phyloP scores from a whole-genome alignment of 2,888 invertebrate genomes.

The Thysanoteuthis rhombus region DNA sequence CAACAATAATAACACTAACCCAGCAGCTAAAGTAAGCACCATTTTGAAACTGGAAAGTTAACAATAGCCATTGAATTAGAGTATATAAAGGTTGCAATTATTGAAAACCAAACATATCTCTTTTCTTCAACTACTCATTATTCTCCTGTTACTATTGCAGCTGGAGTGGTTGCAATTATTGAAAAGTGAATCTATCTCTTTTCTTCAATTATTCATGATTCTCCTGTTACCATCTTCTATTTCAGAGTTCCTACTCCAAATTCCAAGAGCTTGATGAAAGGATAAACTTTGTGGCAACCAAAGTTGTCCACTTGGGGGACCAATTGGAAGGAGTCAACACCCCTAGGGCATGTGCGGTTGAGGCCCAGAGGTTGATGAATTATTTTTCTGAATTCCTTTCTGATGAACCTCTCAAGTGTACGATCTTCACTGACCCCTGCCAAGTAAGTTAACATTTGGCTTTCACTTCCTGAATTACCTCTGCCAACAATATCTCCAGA shows the following conservation, averaged over 20 bases:
- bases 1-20: no score
- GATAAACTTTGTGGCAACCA: constrained; percentile 95
- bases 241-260: constrained; percentile 82
- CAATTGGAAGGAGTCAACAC: constrained; percentile 96
- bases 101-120: no score
- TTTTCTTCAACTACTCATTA: no score
- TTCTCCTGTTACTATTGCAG: no score
- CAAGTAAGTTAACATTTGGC: constrained; percentile 71
- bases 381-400: constrained; percentile 92
- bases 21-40: no score
- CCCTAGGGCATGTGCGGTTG: constrained; percentile 91
- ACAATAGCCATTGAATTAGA: no score
- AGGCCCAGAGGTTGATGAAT: constrained; percentile 91
- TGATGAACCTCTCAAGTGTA: constrained; percentile 84
- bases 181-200: no score
- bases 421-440: constrained; percentile 85
- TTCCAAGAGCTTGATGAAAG: constrained; percentile 93
- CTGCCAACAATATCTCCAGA: no score
- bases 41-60: no score
- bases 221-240: constrained; percentile 34
- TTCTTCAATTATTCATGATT: background rate
- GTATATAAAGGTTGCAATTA: no score
- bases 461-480: background rate
- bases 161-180: no score
- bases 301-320: constrained; percentile 97